Evolutionary conservation across 2,797 vertebrate genomes (phyloP), one percentile per base, ranked within the genome.

Genomic region (Bryconaethiops microstoma): DNA sequence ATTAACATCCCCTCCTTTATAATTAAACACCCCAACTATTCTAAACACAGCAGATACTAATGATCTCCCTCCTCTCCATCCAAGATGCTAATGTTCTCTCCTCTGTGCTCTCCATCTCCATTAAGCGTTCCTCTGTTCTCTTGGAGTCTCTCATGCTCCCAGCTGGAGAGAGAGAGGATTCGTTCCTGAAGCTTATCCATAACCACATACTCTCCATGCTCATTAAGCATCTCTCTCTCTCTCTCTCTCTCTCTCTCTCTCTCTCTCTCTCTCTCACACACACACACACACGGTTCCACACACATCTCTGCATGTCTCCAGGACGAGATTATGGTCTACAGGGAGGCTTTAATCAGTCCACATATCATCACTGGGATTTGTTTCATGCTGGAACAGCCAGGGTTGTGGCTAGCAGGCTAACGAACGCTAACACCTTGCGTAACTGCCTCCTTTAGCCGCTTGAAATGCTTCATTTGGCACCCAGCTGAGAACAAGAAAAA

Each of bases 341-440:
- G 75, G 65, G 75, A 81, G 17, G 17, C 59, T 81, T 85, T 78
- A 70, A 78, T 76, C 76, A 64, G 72, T 72, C 71, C 76, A 68
- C 57, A 79, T 79, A 76, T 81, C 54, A 68, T 83, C 74, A 77
- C 60, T 62, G 74, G 60, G 68, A 73, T 81, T 75, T 75, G 76
- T 83, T 73, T 77, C 54, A 80, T 80, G 78, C 62, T 42, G 68
- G 67, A 80, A 74, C 76, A 74, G 60, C 68, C 68, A 71, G 59
- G 59, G 77, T 52, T 80, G 42, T 7, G 1, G 9, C 13, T 14
- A 21, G 48, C 2, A 14, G 45, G 64, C 39, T 21, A 68, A 7
- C 65, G 7, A 14, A 21, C 23, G 25, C 8, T 52, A 21, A 8
- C 25, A 3, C 55, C 2, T 40, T 21, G 67, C 23, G 14, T 25